Conservation (phyloP, 2,888 invertebrate species). For the Pegoplata infirma region DNA sequence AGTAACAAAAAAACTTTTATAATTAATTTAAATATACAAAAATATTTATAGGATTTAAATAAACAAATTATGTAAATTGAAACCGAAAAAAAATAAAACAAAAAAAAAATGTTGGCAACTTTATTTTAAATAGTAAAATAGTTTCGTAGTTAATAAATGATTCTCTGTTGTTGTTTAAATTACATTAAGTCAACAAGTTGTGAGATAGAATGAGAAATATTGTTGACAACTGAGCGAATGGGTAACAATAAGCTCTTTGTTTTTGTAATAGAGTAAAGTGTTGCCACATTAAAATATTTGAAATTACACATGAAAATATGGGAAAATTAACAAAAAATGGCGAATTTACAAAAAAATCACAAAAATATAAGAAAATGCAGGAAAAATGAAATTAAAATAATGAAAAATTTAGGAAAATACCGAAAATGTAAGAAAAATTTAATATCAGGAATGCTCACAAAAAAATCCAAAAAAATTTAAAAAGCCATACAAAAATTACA, state of each 20-base stretch:
- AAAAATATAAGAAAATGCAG: too few relatives aligned
- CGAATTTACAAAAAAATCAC: too few relatives aligned
- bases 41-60: constrained; percentile 18
- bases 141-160: background rate
- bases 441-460: too few relatives aligned
- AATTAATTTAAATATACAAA: constrained; percentile 18
- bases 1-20: constrained; percentile 21
- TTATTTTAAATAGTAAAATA: constrained; percentile 4
- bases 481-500: too few relatives aligned
- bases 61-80: background rate
- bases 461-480: too few relatives aligned
- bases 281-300: too few relatives aligned
- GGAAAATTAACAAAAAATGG: too few relatives aligned
- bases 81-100: too few relatives aligned
- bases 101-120: background rate
- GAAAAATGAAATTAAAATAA: too few relatives aligned
- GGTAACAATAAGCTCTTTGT: background rate
- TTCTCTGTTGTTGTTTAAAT: background rate
- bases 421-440: too few relatives aligned
- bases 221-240: background rate
- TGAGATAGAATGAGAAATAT: background rate
- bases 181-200: background rate
- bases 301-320: too few relatives aligned
- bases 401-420: too few relatives aligned
- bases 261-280: background rate